These are phyloP conservation scores for Calephelis virginiensis DNA, from an alignment of 1,140 invertebrate species.

Conservation along the genomic window DNA sequence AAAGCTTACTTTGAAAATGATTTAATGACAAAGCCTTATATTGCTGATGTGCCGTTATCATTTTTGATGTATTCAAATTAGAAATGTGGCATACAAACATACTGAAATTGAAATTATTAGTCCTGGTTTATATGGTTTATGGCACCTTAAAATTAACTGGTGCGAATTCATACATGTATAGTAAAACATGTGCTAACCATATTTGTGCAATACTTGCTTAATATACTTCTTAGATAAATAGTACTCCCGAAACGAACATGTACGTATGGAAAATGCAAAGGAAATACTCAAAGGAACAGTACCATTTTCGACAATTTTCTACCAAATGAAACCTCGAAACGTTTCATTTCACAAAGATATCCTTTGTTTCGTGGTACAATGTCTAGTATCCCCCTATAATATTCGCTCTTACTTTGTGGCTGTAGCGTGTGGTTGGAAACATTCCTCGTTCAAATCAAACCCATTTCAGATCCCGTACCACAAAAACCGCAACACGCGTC, in stretches of 20 bases:
- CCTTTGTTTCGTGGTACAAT: constrained; percentile 6
- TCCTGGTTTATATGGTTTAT: too few relatives aligned
- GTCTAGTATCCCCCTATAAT: constrained; percentile 23
- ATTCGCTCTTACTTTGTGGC: constrained; percentile 24
- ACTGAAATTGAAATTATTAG: too few relatives aligned
- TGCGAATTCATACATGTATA: too few relatives aligned
- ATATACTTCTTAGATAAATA: too few relatives aligned
- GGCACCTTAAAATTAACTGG: too few relatives aligned
- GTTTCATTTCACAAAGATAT: constrained; percentile 10
- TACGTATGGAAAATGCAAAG: background rate
- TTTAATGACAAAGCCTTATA: too few relatives aligned
- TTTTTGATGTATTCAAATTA: too few relatives aligned
- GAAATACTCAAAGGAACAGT: background rate
- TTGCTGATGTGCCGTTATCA: too few relatives aligned
- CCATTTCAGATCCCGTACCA: constrained; percentile 64
- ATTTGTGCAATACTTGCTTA: too few relatives aligned
- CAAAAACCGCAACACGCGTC: constrained; percentile 59
- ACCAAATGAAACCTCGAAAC: constrained; percentile 2
- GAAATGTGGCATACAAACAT: too few relatives aligned
- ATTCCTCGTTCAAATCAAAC: constrained; percentile 56
- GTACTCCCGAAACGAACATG: background rate
- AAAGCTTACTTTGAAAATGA: too few relatives aligned
- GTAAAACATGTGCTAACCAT: too few relatives aligned
- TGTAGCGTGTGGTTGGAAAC: constrained; percentile 36
- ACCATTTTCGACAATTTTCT: constrained; percentile 15